Percentiles rank a stretch among this genome's conserved stretches.
Conservation (phyloP, 2,797 vertebrate species). For the Fringilla coelebs region DNA sequence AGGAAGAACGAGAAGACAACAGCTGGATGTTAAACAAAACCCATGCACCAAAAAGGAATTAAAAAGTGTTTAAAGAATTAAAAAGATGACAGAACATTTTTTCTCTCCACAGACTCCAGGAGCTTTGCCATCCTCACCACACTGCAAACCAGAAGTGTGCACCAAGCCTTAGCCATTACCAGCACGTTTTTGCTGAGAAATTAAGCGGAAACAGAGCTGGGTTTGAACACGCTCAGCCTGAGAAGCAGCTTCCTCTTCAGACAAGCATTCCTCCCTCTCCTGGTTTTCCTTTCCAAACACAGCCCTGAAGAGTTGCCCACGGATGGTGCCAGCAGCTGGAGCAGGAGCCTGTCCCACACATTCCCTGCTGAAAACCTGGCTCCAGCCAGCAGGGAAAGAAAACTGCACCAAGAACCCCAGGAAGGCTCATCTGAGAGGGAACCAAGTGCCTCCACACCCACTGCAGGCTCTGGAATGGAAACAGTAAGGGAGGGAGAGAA, state of each 20-base stretch:
- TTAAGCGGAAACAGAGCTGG: not conserved
- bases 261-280: not conserved
- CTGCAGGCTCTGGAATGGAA: not conserved
- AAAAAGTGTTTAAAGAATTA: not conserved
- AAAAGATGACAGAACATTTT: not conserved
- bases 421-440: not conserved
- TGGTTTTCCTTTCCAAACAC: not conserved
- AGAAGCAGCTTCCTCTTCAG: not conserved
- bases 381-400: not conserved
- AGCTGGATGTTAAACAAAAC: not conserved
- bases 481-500: rapidly evolving
- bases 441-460: not conserved
- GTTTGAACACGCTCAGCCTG: not conserved
- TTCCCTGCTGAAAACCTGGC: not conserved
- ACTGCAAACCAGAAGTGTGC: not conserved
- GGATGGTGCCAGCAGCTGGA: not conserved
- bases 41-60: not conserved
- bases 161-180: not conserved
- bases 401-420: not conserved
- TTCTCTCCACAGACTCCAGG: not conserved
- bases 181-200: not conserved
- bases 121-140: not conserved
- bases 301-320: rapidly evolving
- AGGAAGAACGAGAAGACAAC: not conserved
- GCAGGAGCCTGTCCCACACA: not conserved